A percentile compares a stretch with the other conserved stretches of the same genome.
Evolutionary conservation across 2,888 invertebrate genomes (phyloP).

Genomic region (Dicycla oo): DNA sequence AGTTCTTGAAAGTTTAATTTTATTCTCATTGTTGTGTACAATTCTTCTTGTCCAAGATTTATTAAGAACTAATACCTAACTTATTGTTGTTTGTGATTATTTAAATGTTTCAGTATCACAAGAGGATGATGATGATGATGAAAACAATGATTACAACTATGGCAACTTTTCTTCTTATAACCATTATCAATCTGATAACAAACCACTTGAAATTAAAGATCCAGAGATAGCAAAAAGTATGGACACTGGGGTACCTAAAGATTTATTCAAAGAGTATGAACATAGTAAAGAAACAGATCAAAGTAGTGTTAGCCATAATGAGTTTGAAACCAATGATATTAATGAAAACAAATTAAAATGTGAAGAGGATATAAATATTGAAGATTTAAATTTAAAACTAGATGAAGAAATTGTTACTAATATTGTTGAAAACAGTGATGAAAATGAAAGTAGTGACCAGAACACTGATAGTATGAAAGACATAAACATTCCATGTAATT

Average conservation of each 20-base stretch:
- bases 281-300: conserved; percentile 44
- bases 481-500: conserved; percentile 64
- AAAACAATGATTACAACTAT: conserved; percentile 80
- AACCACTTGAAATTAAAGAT: conserved; percentile 49
- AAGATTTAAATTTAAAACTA: conserved; percentile 82
- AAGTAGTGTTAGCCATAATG: conserved; percentile 37
- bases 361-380: conserved; percentile 77
- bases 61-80: background rate
- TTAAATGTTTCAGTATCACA: conserved; percentile 81
- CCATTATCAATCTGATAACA: conserved; percentile 71
- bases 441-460: conserved; percentile 59
- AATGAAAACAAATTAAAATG: conserved; percentile 68
- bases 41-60: conserved; percentile 14
- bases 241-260: conserved; percentile 55
- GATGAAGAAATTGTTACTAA: conserved; percentile 69
- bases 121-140: conserved; percentile 86
- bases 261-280: conserved; percentile 51
- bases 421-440: conserved; percentile 64
- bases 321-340: conserved; percentile 55
- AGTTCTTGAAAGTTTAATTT: conserved; percentile 5
- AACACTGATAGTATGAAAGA: conserved; percentile 60
- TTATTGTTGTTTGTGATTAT: conserved; percentile 1
- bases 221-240: conserved; percentile 49
- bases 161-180: conserved; percentile 79
- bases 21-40: conserved; percentile 21